Evolutionary conservation across 2,888 invertebrate genomes (phyloP).

Genomic region (Sarcophaga variegata): DNA sequence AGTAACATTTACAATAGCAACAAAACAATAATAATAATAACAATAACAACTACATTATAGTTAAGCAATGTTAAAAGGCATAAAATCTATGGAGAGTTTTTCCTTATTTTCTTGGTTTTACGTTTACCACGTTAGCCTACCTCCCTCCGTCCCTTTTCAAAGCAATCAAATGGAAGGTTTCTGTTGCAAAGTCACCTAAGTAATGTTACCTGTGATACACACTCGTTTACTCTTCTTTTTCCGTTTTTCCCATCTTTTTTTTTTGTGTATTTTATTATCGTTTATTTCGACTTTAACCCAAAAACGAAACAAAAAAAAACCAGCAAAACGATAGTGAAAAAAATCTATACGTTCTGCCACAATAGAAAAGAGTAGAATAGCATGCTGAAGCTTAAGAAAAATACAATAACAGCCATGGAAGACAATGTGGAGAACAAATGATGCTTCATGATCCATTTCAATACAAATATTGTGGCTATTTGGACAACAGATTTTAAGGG

Average conservation of each 20-base stretch:
- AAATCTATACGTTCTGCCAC: not conserved
- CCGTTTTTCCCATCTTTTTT: too few relatives aligned
- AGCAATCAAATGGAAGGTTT: conserved; percentile 32
- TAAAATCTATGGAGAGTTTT: conserved; percentile 42
- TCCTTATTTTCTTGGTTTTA: conserved; percentile 4
- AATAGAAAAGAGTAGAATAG: conserved; percentile 8
- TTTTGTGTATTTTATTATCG: conserved; percentile 19
- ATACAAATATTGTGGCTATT: conserved; percentile 8
- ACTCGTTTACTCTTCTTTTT: not conserved
- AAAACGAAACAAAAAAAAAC: conserved; percentile 14
- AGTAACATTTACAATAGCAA: not conserved
- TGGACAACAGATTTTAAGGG: conserved; percentile 28
- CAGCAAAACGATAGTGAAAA: too few relatives aligned
- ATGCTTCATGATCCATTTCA: conserved; percentile 20
- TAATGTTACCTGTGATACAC: conserved; percentile 4
- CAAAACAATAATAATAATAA: not conserved
- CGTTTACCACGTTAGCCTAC: not conserved
- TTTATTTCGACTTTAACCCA: conserved; percentile 41
- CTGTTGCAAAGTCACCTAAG: conserved; percentile 19
- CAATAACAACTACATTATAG: conserved; percentile 1
- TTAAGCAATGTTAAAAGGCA: conserved; percentile 29
- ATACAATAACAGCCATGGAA: not conserved
- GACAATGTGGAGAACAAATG: conserved; percentile 34
- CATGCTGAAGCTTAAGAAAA: not conserved
- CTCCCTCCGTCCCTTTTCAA: conserved; percentile 18